Conservation (phyloP, 2,113 vertebrate genomes). For the Sceloporus tristichus region DNA sequence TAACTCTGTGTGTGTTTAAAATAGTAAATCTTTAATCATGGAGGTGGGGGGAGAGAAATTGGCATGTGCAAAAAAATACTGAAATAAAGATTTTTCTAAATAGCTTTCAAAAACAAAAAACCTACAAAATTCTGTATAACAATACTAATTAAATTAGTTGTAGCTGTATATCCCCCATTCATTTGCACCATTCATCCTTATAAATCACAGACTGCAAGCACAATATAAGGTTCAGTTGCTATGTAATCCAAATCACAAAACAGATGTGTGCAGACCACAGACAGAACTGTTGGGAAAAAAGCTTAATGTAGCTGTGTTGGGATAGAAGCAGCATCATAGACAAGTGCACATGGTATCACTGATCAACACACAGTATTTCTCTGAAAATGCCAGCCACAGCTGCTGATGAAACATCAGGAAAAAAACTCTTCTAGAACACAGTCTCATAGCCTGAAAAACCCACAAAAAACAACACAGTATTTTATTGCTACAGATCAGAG, state of each 20-base stretch:
- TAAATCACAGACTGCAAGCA: neutral
- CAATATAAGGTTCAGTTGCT: neutral
- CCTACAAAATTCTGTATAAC: too few species aligned
- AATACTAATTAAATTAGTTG: too few species aligned
- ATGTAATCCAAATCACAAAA: neutral
- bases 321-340: neutral
- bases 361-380: neutral
- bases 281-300: neutral
- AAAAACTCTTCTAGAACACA: too few species aligned
- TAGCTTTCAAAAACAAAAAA: neutral
- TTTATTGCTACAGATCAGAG: too few species aligned
- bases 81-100: conserved; percentile 37
- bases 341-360: neutral
- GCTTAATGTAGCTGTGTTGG: neutral
- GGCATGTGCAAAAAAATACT: neutral
- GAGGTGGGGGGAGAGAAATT: too few species aligned
- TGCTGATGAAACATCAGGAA: too few species aligned
- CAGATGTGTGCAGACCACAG: neutral
- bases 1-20: neutral
- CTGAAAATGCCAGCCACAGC: too few species aligned
- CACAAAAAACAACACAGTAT: too few species aligned
- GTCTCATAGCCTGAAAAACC: too few species aligned
- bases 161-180: too few species aligned
- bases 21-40: neutral
- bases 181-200: conserved; percentile 42